phyloP scores from a whole-genome alignment of 2,113 vertebrate species.

The Peucedramus taeniatus region DNA sequence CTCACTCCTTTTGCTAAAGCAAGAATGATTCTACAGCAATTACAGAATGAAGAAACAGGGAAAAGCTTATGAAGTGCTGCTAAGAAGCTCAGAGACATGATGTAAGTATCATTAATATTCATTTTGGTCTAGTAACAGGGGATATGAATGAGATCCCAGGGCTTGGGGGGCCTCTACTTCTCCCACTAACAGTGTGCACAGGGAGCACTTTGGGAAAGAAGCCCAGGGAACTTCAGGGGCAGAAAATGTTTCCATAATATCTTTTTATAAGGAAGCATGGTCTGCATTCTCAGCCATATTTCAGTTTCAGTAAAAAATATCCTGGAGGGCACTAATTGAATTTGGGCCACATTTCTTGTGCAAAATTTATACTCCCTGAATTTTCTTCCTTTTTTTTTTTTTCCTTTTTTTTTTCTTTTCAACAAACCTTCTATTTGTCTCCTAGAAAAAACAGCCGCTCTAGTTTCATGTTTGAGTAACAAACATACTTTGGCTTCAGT shows the following conservation, averaged over 20 bases:
- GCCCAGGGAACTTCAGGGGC: not conserved
- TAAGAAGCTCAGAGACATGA: not conserved
- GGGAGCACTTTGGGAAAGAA: not conserved
- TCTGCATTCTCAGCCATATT: not conserved
- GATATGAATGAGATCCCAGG: not conserved
- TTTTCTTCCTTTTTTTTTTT: not conserved
- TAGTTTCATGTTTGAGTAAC: not conserved
- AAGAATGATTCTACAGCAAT: not conserved
- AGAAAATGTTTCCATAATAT: not conserved
- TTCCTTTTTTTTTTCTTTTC: not conserved
- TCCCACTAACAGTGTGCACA: not conserved
- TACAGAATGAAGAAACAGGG: not conserved
- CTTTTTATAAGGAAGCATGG: not conserved
- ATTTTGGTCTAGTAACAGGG: not conserved
- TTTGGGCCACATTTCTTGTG: not conserved
- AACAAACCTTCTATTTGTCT: not conserved
- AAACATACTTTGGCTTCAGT: not conserved
- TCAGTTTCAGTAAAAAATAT: not conserved
- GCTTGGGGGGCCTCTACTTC: rapidly evolving
- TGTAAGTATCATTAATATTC: not conserved
- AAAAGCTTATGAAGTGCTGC: not conserved
- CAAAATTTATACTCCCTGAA: not conserved
- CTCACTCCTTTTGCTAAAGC: not conserved
- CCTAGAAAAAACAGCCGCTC: not conserved
- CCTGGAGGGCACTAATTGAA: not conserved